These are phyloP conservation scores for Drosophila ochracea DNA, from an alignment of 2,888 invertebrate species.

Conservation along the genomic window DNA sequence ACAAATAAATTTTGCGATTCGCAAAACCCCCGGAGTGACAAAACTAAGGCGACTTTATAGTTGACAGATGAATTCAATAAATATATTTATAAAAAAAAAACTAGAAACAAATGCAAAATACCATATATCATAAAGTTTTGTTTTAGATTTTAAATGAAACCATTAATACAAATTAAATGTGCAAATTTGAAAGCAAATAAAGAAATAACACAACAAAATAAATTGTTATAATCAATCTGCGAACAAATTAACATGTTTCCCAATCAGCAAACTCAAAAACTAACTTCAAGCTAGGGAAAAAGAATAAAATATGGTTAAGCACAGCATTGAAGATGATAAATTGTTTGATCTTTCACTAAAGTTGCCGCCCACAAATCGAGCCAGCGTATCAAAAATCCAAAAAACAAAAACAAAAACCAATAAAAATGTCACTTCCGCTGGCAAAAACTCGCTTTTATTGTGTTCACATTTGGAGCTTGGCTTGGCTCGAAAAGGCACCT, in stretches of 20 bases:
- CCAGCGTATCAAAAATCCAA: neutral
- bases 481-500: slow-evolving; percentile 51
- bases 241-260: slow-evolving; percentile 13
- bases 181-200: slow-evolving; percentile 42
- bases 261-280: neutral
- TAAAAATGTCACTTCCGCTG: slow-evolving; percentile 41
- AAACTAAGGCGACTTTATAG: slow-evolving; percentile 7
- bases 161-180: slow-evolving; percentile 58
- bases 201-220: neutral
- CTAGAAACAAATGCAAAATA: neutral
- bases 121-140: slow-evolving; percentile 18
- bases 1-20: slow-evolving; percentile 41
- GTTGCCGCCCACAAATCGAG: slow-evolving; percentile 20
- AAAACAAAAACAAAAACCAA: neutral
- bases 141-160: slow-evolving; percentile 20
- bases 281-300: neutral
- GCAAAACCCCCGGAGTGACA: slow-evolving; percentile 23
- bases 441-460: slow-evolving; percentile 42
- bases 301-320: neutral
- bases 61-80: slow-evolving; percentile 13
- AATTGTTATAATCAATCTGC: slow-evolving; percentile 19
- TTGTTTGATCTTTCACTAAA: neutral
- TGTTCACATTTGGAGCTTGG: slow-evolving; percentile 41
- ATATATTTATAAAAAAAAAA: neutral
- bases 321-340: slow-evolving; percentile 3